Percentiles rank a stretch among this genome's conserved stretches.
Evolutionary conservation across 23 tunicate genomes (phyloP).

Genomic region (Ciona savignyi): DNA sequence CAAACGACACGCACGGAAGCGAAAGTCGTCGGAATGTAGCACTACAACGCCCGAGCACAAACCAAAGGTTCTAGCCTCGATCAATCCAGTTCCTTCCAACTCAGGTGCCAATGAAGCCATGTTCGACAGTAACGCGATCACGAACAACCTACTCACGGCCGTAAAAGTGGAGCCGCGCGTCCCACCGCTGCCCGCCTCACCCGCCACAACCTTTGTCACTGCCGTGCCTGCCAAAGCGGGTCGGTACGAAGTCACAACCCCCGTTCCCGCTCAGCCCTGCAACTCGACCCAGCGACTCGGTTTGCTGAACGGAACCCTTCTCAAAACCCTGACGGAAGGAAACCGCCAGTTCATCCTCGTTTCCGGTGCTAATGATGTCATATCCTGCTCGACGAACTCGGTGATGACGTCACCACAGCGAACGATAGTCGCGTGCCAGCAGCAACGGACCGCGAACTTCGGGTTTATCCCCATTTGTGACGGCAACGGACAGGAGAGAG

Average conservation of each 20-base stretch:
- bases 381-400: no score
- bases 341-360: constrained; percentile 31
- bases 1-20: neutral
- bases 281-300: constrained; percentile 5
- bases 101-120: no score
- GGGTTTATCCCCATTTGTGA: no score
- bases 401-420: no score
- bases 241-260: neutral
- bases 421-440: no score
- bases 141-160: constrained; percentile 3
- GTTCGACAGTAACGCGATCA: no score
- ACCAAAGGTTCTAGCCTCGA: constrained; percentile 8
- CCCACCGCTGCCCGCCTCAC: no score
- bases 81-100: constrained; percentile 39
- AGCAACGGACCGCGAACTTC: no score
- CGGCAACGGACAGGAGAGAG: no score
- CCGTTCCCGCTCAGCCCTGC: neutral
- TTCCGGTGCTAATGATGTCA: no score
- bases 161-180: no score
- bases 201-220: neutral
- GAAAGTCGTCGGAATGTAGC: neutral
- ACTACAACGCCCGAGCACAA: neutral
- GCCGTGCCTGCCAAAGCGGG: neutral
- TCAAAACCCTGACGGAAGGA: constrained; percentile 34
- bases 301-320: constrained; percentile 29